Evolutionary conservation across 2,797 vertebrate species (phyloP).

Genomic region (Halcyon chelicuti): DNA sequence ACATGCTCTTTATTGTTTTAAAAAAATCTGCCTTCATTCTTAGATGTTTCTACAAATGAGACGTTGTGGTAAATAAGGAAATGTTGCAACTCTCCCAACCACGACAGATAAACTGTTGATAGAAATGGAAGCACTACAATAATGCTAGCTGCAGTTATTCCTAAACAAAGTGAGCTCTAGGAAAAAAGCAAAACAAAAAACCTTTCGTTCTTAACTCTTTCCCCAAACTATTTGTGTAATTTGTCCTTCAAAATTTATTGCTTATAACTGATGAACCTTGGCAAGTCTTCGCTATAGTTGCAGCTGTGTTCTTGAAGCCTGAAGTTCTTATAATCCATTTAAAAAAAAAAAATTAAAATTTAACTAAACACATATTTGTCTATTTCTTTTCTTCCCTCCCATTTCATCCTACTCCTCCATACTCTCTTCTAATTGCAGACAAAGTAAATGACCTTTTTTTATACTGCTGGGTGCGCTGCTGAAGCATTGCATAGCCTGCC

Average conservation of each 20-base stretch:
- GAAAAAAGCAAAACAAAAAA: constrained; percentile 44
- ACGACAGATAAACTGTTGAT: constrained; percentile 74
- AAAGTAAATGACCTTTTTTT: constrained; percentile 68
- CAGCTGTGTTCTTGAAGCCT: constrained; percentile 80
- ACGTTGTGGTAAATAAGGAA: constrained; percentile 57
- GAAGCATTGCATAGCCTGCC: constrained; percentile 77
- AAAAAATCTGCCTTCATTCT: constrained; percentile 11
- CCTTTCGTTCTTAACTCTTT: constrained; percentile 62
- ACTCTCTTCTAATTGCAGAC: constrained; percentile 51
- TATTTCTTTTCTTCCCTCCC: background rate
- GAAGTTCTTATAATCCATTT: constrained; percentile 77
- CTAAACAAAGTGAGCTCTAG: constrained; percentile 76
- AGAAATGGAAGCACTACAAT: constrained; percentile 74
- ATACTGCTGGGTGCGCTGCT: constrained; percentile 59
- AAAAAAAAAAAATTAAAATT: constrained; percentile 47
- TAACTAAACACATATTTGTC: constrained; percentile 33
- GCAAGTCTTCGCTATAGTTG: constrained; percentile 83
- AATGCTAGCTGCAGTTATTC: constrained; percentile 75
- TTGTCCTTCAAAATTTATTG: constrained; percentile 85
- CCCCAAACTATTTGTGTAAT: constrained; percentile 79
- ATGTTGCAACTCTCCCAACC: constrained; percentile 75
- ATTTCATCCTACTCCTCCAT: background rate
- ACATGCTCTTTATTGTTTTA: background rate
- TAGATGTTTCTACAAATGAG: constrained; percentile 10
- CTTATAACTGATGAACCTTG: constrained; percentile 85